These are phyloP conservation scores for Holacanthella duospinosa DNA, from an alignment of 2,888 invertebrate genomes.

Conservation along the genomic window DNA sequence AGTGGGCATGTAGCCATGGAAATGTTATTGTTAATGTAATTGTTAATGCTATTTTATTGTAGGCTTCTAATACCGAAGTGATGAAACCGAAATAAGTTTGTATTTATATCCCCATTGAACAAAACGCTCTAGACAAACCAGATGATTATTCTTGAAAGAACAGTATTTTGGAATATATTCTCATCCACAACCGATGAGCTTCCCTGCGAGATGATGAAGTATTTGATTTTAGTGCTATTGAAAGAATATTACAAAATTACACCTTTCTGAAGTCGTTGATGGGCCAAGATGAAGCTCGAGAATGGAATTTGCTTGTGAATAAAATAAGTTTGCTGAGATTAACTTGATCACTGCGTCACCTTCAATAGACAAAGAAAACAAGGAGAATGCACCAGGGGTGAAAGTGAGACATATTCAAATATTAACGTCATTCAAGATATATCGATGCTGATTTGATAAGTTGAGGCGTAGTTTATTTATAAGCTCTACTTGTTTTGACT, in stretches of 20 bases:
- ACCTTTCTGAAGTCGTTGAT: constrained; percentile 23
- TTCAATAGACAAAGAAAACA: too few relatives aligned
- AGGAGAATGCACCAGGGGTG: constrained; percentile 10
- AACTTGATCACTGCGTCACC: constrained; percentile 23
- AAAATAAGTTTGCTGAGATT: too few relatives aligned
- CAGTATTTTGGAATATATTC: constrained; percentile 38
- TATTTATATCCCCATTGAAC: too few relatives aligned
- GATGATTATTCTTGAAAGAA: constrained; percentile 39
- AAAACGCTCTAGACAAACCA: constrained; percentile 34
- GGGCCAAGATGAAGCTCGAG: too few relatives aligned
- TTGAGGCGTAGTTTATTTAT: constrained; percentile 19
- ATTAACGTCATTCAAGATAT: constrained; percentile 20
- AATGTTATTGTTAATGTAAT: too few relatives aligned
- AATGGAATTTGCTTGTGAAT: constrained; percentile 24
- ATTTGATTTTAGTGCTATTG: constrained; percentile 22
- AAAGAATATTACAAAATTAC: too few relatives aligned
- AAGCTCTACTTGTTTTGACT: too few relatives aligned
- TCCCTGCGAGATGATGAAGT: constrained; percentile 28
- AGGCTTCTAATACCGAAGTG: constrained; percentile 28
- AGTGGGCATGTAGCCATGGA: too few relatives aligned
- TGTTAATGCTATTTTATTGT: too few relatives aligned
- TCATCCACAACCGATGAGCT: too few relatives aligned
- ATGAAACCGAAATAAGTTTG: too few relatives aligned
- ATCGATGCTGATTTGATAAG: constrained; percentile 16
- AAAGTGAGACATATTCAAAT: constrained; percentile 17